These are phyloP conservation scores for Phocoena sinus DNA, from an alignment of 2,113 vertebrate species.

Conservation along the genomic window DNA sequence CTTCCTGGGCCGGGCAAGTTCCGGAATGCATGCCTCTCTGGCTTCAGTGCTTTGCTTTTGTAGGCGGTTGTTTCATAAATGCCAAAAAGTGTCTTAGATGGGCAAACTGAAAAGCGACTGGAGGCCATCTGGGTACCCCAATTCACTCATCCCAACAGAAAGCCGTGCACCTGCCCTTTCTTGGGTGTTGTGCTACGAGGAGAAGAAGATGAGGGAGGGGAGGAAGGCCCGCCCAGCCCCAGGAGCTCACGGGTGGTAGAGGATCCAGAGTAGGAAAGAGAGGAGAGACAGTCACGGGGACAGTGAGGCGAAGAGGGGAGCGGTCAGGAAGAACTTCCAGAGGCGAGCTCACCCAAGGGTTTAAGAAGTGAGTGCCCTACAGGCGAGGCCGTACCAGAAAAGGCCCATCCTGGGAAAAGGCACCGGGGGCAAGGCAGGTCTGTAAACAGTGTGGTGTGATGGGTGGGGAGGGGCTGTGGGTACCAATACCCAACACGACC, in stretches of 20 bases:
- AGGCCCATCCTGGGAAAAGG: not conserved
- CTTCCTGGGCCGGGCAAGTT: not conserved
- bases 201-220: not conserved
- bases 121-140: not conserved
- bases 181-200: fast-evolving
- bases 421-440: no score
- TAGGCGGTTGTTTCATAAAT: not conserved
- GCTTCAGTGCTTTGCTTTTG: not conserved
- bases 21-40: not conserved
- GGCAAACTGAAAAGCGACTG: not conserved
- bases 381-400: not conserved
- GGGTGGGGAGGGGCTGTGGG: no score
- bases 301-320: fast-evolving
- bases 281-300: not conserved
- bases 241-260: not conserved
- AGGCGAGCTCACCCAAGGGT: fast-evolving
- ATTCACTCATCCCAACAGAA: not conserved
- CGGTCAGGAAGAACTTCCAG: fast-evolving
- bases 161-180: fast-evolving
- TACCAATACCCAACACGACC: not conserved
- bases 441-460: not conserved
- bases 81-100: no score
- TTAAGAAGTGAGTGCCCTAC: not conserved
- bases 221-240: no score
- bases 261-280: not conserved